A percentile compares a stretch with the other conserved stretches of the same genome.
These are phyloP conservation scores for Buathra laborator DNA, from an alignment of 2,888 invertebrate genomes.

Conservation along the genomic window DNA sequence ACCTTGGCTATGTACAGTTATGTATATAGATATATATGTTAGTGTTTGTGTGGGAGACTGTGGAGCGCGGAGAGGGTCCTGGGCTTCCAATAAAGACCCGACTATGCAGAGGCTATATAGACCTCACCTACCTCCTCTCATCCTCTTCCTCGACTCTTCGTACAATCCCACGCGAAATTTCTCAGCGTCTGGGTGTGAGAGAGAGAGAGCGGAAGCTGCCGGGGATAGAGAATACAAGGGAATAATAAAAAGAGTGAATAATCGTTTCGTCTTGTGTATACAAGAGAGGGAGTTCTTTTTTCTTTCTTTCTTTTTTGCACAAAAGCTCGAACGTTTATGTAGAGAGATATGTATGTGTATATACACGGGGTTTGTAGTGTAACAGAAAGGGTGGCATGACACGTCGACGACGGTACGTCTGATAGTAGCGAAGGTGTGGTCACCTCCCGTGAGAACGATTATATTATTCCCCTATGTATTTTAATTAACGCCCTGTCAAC, in stretches of 20 bases:
- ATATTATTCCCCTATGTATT: constrained; percentile 58
- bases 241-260: constrained; percentile 28
- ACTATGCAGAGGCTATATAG: constrained; percentile 63
- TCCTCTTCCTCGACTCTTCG: constrained; percentile 47
- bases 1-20: constrained; percentile 40
- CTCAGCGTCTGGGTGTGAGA: constrained; percentile 44
- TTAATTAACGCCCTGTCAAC: constrained; percentile 62
- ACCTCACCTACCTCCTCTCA: constrained; percentile 50
- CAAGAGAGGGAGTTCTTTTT: background rate
- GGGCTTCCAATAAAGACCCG: constrained; percentile 73
- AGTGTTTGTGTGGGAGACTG: constrained; percentile 45
- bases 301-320: background rate
- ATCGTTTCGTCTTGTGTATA: background rate
- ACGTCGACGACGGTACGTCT: constrained; percentile 46
- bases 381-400: constrained; percentile 30
- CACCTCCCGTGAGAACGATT: constrained; percentile 64
- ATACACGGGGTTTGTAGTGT: constrained; percentile 12
- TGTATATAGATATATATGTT: constrained; percentile 13
- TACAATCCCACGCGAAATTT: constrained; percentile 69
- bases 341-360: background rate
- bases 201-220: constrained; percentile 16
- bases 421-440: constrained; percentile 57
- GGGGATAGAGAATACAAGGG: constrained; percentile 13
- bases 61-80: constrained; percentile 65
- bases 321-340: background rate